Base-by-base conservation (phyloP, 2,888 invertebrate genomes). In the Chromoteleia sp. region DNA sequence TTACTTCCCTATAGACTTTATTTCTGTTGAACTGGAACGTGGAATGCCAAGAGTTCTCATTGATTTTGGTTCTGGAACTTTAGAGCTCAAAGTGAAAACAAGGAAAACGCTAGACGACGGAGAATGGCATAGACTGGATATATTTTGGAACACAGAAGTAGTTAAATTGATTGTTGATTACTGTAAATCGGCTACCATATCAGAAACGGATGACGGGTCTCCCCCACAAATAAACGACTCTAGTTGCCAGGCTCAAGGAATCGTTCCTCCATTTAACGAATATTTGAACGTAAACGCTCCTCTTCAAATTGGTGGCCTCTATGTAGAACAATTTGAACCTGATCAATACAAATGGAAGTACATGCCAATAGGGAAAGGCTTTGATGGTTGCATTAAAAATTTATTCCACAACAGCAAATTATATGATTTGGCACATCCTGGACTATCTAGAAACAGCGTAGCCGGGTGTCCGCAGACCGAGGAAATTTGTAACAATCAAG, bases 371-470 rank as follows among this genome's bases (percentile, higher is more conserved):
- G 96, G 97, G 0, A 96, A 96, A 92, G 96, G 97, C 17, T 99
- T 99, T 91, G 97, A 97, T 89, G 99, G 99, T 8, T 99, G 99
- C 92, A 97, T 99, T 80, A 94, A 97, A 87, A 98, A 99, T 91
- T 93, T 99, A 56, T 95, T 98, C 88, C 98, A 99, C 90, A 99
- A 99, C 90, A 98, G 98, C 87, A 97, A 96, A 91, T 93, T 99
- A 65, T 99, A 99, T 92, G 99, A 99, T 91, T 93, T 99, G 85
- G 98, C 98, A 0, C 97, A 97, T 91, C 98, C 98, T 0, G 98
- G 98, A 0, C 93, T 97, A 25, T 96, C 96, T 0, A 93, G 97
- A 86, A 96, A 97, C 90, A 97, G 97, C 83, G 95, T 96, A 0
- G 95, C 97, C 0, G 98, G 98, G 2, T 99, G 99, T 91, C 96